Conservation (phyloP, 2,797 vertebrate species). For the Delichon dasypus region DNA sequence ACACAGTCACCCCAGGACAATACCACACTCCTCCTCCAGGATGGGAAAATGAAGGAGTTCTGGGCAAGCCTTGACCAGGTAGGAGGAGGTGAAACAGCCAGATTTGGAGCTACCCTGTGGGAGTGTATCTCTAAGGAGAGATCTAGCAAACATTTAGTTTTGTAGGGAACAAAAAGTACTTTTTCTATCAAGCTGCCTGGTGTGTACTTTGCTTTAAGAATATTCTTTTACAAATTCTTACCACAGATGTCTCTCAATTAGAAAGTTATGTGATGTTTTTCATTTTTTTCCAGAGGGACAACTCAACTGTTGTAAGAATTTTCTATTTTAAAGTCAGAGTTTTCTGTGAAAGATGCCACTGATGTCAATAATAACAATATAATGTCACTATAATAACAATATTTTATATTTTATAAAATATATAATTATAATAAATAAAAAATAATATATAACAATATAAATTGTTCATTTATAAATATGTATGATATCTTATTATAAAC, state of each 20-base stretch:
- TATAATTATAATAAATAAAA: no score
- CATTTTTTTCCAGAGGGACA: neutral
- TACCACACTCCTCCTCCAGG: rapidly evolving
- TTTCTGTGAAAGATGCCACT: neutral
- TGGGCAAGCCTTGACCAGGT: no score
- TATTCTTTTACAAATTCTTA: neutral
- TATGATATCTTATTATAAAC: neutral
- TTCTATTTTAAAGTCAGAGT: neutral
- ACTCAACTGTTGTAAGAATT: neutral
- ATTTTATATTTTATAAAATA: neutral
- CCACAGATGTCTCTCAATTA: neutral
- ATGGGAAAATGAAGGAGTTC: neutral
- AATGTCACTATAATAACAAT: neutral
- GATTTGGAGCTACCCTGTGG: neutral
- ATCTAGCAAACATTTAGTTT: neutral
- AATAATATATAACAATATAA: neutral
- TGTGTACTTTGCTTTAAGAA: neutral
- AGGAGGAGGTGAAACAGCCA: neutral
- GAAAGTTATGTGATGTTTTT: neutral
- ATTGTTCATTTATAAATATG: neutral
- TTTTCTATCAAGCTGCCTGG: neutral
- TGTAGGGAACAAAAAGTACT: neutral
- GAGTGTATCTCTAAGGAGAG: neutral
- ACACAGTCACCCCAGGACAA: no score
- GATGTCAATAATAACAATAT: neutral